Percentiles rank a stretch among this genome's conserved stretches.
These are phyloP conservation scores for Labeo catla DNA, from an alignment of 2,113 vertebrate genomes.

Conservation along the genomic window DNA sequence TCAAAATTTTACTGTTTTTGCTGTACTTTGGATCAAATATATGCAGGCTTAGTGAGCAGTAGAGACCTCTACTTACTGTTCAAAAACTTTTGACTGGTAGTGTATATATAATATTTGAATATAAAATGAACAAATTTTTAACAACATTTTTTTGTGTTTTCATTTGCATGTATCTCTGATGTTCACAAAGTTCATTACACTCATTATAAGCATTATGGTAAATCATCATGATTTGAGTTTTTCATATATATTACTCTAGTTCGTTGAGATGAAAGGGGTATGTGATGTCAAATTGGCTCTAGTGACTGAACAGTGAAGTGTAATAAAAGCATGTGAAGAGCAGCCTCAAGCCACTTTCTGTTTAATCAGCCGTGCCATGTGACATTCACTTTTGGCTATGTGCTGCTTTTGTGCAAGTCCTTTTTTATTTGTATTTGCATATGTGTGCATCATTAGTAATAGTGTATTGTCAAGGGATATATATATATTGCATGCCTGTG, in stretches of 20 bases:
- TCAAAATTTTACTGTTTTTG: too few relatives aligned
- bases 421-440: slow-evolving; percentile 24
- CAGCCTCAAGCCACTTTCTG: slow-evolving; percentile 40
- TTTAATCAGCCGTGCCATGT: slow-evolving; percentile 40
- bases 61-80: too few relatives aligned
- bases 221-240: background rate
- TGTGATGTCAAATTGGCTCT: slow-evolving; percentile 24
- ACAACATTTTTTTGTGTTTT: background rate
- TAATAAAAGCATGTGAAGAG: slow-evolving; percentile 43
- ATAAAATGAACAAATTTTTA: too few relatives aligned
- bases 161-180: background rate
- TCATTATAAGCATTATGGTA: background rate
- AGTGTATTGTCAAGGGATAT: background rate
- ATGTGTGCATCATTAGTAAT: background rate
- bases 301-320: slow-evolving; percentile 24
- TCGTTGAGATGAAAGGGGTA: slow-evolving; percentile 14
- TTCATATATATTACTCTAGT: background rate
- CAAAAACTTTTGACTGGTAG: too few relatives aligned
- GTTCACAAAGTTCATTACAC: background rate
- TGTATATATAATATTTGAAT: too few relatives aligned
- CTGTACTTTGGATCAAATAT: too few relatives aligned
- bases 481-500: background rate
- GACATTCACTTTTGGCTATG: slow-evolving; percentile 51
- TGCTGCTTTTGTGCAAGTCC: slow-evolving; percentile 33
- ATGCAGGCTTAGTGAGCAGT: too few relatives aligned